phyloP scores from a whole-genome alignment of 1,140 invertebrate genomes.

The Drosophila lini region DNA sequence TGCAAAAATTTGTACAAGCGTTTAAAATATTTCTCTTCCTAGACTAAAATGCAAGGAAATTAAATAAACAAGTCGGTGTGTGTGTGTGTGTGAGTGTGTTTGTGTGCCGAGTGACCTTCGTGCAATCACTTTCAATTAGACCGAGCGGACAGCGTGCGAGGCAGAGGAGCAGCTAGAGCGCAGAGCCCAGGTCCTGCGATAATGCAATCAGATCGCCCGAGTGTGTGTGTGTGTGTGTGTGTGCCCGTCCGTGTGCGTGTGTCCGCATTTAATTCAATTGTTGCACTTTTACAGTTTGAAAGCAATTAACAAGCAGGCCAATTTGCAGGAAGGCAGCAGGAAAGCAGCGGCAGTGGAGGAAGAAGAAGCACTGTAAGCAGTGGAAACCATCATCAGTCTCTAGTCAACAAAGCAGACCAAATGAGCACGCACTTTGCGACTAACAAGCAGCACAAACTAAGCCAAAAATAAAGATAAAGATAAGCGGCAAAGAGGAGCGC shows the following conservation, averaged over 20 bases:
- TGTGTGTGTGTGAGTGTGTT: slow-evolving; percentile 19
- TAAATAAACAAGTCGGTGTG: slow-evolving; percentile 13
- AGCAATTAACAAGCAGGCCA: slow-evolving; percentile 30
- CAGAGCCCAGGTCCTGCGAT: slow-evolving; percentile 29
- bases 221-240: not conserved
- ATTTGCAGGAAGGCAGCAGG: slow-evolving; percentile 17
- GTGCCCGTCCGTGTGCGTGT: not conserved
- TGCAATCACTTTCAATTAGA: slow-evolving; percentile 67
- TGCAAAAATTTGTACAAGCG: slow-evolving; percentile 37
- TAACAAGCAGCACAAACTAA: slow-evolving; percentile 68
- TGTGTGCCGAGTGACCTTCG: slow-evolving; percentile 64
- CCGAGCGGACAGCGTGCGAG: slow-evolving; percentile 17
- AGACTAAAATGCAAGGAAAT: slow-evolving; percentile 44
- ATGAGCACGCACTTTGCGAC: slow-evolving; percentile 67
- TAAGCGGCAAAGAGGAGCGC: slow-evolving; percentile 16
- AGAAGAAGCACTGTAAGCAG: not conserved
- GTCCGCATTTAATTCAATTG: slow-evolving; percentile 28
- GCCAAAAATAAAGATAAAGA: slow-evolving; percentile 51
- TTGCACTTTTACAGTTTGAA: slow-evolving; percentile 33
- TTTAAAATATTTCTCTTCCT: slow-evolving; percentile 26
- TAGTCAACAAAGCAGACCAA: slow-evolving; percentile 78
- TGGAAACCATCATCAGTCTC: slow-evolving; percentile 51
- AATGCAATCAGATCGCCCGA: slow-evolving; percentile 41
- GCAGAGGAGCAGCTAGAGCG: not conserved
- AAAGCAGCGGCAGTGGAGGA: slow-evolving; percentile 10